Evolutionary conservation across 2,888 invertebrate species (phyloP), one percentile per base, ranked within the genome.

Genomic region (Eupithecia abbreviata): DNA sequence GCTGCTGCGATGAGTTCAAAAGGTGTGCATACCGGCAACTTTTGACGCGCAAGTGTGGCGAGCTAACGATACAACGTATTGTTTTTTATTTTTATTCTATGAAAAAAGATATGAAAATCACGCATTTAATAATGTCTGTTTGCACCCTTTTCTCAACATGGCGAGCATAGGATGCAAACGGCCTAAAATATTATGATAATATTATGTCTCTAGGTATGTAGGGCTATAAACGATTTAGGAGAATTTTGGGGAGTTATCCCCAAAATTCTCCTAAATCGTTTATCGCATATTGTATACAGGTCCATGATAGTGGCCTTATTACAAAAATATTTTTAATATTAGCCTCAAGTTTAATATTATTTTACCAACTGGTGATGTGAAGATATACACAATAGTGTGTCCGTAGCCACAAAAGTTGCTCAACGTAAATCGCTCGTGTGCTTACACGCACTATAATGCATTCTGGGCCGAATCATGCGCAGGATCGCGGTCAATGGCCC

Each of bases 401-500:
- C 41, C 3, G 18, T 65, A 6, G 42, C 68, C 15, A 68, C 45
- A 15, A 42, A 66, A 66, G 66, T 72, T 72, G 70, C 70, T 66
- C 75, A 73, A 77, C 65, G 66, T 43, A 65, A 74, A 71, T 77
- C 62, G 77, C 77, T 68, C 75, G 77, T 75, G 7, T 77, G 30
- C 5, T n/a, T 30, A 41, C 7, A 43, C 15, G 58, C 72, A 74
- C 74, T 55, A 90, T 92, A 90, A 92, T 90, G 89, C 91, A 93
- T 93, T 92, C 91, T 92, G 91, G 90, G 90, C 89, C 91, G 91
- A 92, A 92, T 90, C 81, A 79, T 90, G 85, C 87, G 87, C 89
- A 86, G 88, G 92, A 90, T 87, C 81, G 89, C 87, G 92, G 94
- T 90, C 94, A 90, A 85, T 86, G 92, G 88, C 93, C 93, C 89